Base-by-base conservation (phyloP, 2,888 invertebrate species). In the Venustoraphidia nigricollis region DNA sequence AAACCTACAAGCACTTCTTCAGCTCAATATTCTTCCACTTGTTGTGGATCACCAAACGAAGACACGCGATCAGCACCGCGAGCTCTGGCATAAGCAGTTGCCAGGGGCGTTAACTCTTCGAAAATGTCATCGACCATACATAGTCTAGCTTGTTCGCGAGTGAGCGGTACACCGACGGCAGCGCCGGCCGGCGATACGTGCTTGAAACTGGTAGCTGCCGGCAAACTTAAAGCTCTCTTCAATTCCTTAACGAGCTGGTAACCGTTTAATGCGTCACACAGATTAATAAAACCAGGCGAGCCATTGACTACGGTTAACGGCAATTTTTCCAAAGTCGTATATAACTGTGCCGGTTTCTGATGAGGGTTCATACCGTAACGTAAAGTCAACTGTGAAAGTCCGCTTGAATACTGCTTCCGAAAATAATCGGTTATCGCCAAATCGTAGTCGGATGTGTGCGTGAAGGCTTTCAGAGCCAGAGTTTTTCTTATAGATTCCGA, bases 351-450 rank as follows among this genome's bases (percentile, higher is more conserved):
- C 1, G 94, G 94, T 63, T 91, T 92, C 64, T 97, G 97, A 63
- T 97, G 97, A 0, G 97, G 97, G 68, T 97, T 97, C 91, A 95
- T 95, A 47, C 83, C 97, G 67, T 98, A 97, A 59, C 95, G 77
- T 42, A 96, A 70, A 1, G 86, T 81, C 45, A 95, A 61, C 62
- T 93, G 93, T 0, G 91, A 81, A 2, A 75, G 70, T 2, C 81
- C 82, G 4, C 73, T 66, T 1, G 88, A 84, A 65, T 88, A 96
- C 63, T 93, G 83, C 61, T 86, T 86, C 10, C 96, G 83, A 73
- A 96, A 95, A 63, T 92, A 97, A 63, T 95, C 89, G 0, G 94
- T 85, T 57, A 98, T 97, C 38, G 92, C 89, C 47, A 79, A 76
- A 66, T 98, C 97, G 64, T 98, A 98, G 48, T 87, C 82, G 0